phyloP scores from a whole-genome alignment of 2,888 invertebrate genomes.

The Apamea sordens region DNA sequence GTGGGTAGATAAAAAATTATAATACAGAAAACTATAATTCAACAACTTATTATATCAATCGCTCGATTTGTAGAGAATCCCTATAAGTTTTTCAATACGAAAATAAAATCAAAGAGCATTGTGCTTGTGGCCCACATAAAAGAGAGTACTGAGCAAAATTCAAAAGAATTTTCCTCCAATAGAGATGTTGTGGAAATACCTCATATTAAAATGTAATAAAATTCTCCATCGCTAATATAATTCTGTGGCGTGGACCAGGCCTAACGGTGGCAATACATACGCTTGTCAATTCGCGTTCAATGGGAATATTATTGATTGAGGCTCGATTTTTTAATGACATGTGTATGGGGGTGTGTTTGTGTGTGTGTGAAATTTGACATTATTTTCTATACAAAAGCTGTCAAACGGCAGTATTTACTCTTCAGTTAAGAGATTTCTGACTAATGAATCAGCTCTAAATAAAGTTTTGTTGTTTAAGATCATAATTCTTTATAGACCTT shows the following conservation, averaged over 20 bases:
- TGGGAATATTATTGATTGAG: neutral
- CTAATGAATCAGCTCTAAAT: neutral
- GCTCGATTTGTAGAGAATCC: slow-evolving; percentile 41
- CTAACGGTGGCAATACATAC: slow-evolving; percentile 71
- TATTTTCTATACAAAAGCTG: neutral
- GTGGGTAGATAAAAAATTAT: too few species aligned
- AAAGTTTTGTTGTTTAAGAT: neutral
- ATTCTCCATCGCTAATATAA: slow-evolving; percentile 83
- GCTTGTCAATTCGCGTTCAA: slow-evolving; percentile 51
- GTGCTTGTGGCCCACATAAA: slow-evolving; percentile 67
- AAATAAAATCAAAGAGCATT: slow-evolving; percentile 75
- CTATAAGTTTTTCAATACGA: slow-evolving; percentile 59
- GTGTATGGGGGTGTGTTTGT: too few species aligned
- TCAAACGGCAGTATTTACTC: neutral
- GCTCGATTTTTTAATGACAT: neutral
- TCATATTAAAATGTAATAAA: slow-evolving; percentile 88
- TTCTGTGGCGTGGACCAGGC: slow-evolving; percentile 77
- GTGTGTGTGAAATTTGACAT: neutral
- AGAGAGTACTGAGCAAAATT: slow-evolving; percentile 77
- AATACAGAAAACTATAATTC: too few species aligned
- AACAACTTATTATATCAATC: slow-evolving; percentile 42
- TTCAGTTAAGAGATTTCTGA: neutral
- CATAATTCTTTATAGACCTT: too few species aligned
- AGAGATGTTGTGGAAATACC: slow-evolving; percentile 82
- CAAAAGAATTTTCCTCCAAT: slow-evolving; percentile 75